phyloP scores from a whole-genome alignment of 2,888 invertebrate species.

The Ectobius pallidus region DNA sequence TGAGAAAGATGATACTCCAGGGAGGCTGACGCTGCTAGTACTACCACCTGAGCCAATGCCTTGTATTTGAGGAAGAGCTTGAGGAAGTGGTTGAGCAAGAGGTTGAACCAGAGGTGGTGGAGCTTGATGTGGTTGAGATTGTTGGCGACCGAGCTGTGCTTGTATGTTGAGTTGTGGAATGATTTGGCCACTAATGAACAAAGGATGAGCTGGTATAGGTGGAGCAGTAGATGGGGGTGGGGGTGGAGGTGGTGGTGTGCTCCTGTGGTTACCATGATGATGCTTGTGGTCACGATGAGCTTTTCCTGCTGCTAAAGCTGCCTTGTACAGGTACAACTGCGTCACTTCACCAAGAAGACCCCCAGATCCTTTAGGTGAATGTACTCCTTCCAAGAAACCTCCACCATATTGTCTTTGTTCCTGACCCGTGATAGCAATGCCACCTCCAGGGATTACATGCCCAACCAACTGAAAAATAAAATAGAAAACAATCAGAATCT shows the following conservation, averaged over 20 bases:
- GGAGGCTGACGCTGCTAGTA: conserved; percentile 13
- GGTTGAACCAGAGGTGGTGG: background rate
- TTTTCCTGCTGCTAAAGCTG: conserved; percentile 83
- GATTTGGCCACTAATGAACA: conserved; percentile 42
- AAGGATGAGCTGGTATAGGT: conserved; percentile 48
- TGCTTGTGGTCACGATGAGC: conserved; percentile 88
- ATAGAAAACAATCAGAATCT: no score
- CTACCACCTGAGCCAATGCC: background rate
- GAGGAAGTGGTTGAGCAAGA: no score
- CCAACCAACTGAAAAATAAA: conserved; percentile 70
- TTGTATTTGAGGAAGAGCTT: no score
- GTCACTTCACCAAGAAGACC: conserved; percentile 76
- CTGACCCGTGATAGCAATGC: conserved; percentile 76
- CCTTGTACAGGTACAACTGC: conserved; percentile 78
- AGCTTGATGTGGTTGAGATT: background rate
- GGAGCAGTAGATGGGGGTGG: conserved; percentile 51
- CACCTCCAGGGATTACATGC: conserved; percentile 76
- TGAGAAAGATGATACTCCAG: conserved; percentile 10
- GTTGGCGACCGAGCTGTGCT: conserved; percentile 14
- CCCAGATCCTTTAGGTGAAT: conserved; percentile 63
- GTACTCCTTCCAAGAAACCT: conserved; percentile 60
- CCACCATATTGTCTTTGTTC: conserved; percentile 66
- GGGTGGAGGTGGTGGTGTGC: conserved; percentile 63
- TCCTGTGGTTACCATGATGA: conserved; percentile 82
- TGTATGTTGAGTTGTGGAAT: conserved; percentile 27